Base-by-base conservation (phyloP, 2,797 vertebrate genomes). In the Aphelocoma californica region DNA sequence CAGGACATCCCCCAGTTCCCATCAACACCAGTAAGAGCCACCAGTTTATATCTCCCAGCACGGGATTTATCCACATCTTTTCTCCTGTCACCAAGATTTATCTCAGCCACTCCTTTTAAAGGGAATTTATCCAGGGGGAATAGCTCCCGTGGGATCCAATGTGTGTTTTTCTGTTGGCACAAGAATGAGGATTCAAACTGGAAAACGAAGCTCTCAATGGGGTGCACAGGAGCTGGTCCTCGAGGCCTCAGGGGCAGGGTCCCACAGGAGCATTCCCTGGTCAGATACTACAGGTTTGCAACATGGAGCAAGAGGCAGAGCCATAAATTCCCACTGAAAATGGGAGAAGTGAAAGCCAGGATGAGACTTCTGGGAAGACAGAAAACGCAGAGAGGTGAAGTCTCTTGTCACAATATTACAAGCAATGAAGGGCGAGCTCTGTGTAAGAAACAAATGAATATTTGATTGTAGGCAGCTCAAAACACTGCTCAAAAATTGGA, bases 401-500 rank as follows among this genome's bases (percentile, higher is more conserved):
- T 38, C 31, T 89, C 44, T 88, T 95, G 67, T 92, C 67, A 86
- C 44, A 91, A 18, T 10, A 73, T 28, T 82, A 50, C 62, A 77
- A 47, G 60, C 57, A 85, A 71, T 44, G 58, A 92, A 47, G 66
- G 51, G 34, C 57, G 40, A 90, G 79, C 34, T 84, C 73, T 73
- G 18, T 21, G 58, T 19, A 81, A 86, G 82, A 64, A 90, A 54
- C 8, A 69, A 95, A 65, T 62, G 62, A 92, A 67, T 78, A 61
- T 45, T 88, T 91, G 90, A 86, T 92, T 65, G 71, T 40, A 72
- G 66, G 24, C 69, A 69, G 89, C 67, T 83, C 50, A 23, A 74
- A 69, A 36, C 14, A 6, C 38, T 56, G 34, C 24, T 81, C 31
- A 79, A 94, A 95, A 94, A 79, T 70, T 85, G 54, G 8, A 81